Conservation (phyloP, 2,797 vertebrate genomes). For the Artibeus lituratus region DNA sequence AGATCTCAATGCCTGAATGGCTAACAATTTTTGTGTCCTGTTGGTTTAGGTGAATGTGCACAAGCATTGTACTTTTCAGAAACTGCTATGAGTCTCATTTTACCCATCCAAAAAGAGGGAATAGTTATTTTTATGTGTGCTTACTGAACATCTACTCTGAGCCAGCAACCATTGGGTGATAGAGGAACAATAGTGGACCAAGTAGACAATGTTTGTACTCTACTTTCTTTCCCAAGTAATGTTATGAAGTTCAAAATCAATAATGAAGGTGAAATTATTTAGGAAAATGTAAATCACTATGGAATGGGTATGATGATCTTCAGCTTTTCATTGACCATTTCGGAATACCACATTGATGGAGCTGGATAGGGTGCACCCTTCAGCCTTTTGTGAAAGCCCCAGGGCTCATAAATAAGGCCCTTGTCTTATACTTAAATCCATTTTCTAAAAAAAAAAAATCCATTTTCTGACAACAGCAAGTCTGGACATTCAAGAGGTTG, state of each 20-base stretch:
- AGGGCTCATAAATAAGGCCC: neutral
- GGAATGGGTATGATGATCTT: neutral
- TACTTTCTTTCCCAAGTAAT: neutral
- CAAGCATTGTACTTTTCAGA: neutral
- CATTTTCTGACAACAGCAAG: neutral
- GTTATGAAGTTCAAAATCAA: neutral
- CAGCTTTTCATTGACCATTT: neutral
- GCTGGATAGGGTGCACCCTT: accelerated
- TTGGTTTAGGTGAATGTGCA: neutral
- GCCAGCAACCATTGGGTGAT: neutral
- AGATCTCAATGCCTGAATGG: neutral
- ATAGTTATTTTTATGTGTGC: neutral
- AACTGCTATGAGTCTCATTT: neutral
- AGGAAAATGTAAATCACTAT: neutral
- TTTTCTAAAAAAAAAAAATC: neutral
- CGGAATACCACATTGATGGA: neutral
- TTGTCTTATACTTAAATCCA: neutral
- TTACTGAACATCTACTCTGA: neutral
- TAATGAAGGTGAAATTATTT: neutral
- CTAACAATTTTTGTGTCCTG: neutral
- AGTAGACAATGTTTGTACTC: neutral
- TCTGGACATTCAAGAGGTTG: neutral
- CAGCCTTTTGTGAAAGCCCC: neutral
- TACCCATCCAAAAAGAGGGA: neutral
- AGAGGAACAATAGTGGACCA: neutral